These are phyloP conservation scores for Ptychochromis oligacanthus DNA, from an alignment of 2,113 vertebrate genomes.

Conservation along the genomic window DNA sequence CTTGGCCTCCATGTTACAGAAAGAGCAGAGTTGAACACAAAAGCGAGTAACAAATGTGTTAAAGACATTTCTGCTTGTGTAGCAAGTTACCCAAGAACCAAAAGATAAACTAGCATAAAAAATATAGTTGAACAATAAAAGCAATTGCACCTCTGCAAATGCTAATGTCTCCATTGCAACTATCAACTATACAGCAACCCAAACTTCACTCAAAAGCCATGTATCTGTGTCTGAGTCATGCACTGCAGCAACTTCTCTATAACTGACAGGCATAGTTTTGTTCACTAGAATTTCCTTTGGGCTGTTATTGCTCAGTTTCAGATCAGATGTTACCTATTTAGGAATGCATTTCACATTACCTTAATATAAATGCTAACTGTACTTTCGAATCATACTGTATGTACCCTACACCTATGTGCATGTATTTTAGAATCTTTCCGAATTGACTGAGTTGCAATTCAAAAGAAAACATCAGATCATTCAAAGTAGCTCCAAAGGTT, in stretches of 20 bases:
- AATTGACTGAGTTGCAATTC: no score
- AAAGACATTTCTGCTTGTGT: not conserved
- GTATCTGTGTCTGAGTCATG: not conserved
- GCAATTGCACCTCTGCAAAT: not conserved
- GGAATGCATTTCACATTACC: not conserved
- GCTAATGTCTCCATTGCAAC: not conserved
- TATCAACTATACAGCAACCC: no score
- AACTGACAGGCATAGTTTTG: not conserved
- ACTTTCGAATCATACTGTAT: not conserved
- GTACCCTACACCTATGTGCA: not conserved
- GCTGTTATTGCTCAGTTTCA: not conserved
- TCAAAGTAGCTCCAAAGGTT: not conserved
- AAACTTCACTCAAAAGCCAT: not conserved
- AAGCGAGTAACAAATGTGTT: not conserved
- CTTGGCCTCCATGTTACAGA: not conserved
- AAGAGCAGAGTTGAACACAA: not conserved
- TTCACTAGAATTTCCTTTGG: rapidly evolving
- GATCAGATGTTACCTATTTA: not conserved
- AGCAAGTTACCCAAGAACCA: not conserved
- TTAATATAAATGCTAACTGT: no score
- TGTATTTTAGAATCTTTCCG: not conserved
- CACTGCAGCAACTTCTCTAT: not conserved
- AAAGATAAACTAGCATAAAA: not conserved
- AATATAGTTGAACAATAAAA: not conserved
- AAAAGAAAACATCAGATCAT: not conserved